Evolutionary conservation across 2,888 invertebrate genomes (phyloP).

Genomic region (Rotaria macrura): DNA sequence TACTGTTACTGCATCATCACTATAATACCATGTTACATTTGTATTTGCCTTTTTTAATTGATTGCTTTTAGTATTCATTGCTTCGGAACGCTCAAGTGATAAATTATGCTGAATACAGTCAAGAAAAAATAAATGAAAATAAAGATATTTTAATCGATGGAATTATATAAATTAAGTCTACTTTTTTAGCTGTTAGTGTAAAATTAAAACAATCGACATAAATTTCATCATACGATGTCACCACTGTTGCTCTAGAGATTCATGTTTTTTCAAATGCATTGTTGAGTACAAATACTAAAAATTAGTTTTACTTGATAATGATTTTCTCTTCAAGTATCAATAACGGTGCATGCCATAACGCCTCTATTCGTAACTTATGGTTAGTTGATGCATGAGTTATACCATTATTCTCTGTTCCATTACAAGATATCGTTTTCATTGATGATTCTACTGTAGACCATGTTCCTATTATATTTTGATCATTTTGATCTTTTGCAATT

Average conservation of each 20-base stretch:
- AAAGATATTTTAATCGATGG: no score
- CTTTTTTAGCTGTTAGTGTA: not conserved
- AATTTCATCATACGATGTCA: not conserved
- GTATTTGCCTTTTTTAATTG: not conserved
- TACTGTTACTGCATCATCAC: not conserved
- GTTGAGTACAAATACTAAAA: not conserved
- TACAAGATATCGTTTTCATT: not conserved
- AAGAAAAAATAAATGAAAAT: no score
- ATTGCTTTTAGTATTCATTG: not conserved
- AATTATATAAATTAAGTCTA: not conserved
- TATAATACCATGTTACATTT: not conserved
- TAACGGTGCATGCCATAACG: not conserved
- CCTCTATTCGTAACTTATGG: not conserved
- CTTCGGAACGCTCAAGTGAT: not conserved
- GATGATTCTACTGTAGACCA: not conserved
- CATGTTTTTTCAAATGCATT: not conserved
- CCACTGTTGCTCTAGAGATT: not conserved
- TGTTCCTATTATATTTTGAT: not conserved
- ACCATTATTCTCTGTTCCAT: not conserved
- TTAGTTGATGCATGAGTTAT: not conserved
- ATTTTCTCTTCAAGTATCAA: not conserved
- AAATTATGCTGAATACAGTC: no score
- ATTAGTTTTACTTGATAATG: not conserved
- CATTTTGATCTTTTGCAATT: not conserved
- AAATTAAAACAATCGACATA: not conserved